Base-by-base conservation (phyloP, 2,888 invertebrate genomes). In the Noctua comes region DNA sequence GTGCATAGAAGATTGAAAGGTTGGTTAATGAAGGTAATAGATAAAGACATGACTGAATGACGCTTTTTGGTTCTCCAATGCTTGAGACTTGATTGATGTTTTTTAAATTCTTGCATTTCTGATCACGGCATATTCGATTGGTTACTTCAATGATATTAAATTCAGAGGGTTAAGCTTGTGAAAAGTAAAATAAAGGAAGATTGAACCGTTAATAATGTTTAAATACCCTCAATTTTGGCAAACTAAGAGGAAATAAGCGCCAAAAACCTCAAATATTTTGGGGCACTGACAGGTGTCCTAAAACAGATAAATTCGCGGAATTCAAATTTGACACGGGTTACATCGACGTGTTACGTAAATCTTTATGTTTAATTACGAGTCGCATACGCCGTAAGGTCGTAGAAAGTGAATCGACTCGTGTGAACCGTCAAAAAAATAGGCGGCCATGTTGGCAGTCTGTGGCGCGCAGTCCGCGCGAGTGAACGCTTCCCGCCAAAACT, bases 361-460 rank as follows among this genome's bases (percentile, higher is more conserved):
- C 91, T 94, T 93, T 94, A 95, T 95, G 94, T 94, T 95, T 96
- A 96, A 96, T 97, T 96, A 96, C 93, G 93, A 95, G 95, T 94
- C 95, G 94, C 95, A 96, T 94, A 95, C 95, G 95, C 94, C 93
- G 94, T 97, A 96, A 97, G 96, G 96, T 96, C 96, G 96, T 97
- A 97, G 96, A 97, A 97, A 97, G 96, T 97, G 96, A 97, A 96
- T 96, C 94, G 96, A 93, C 96, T 95, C 93, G 96, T 96, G 96
- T 96, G 96, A 97, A 96, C 96, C 95, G 95, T 95, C 96, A 95
- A 96, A 97, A 96, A 96, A 96, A 94, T 82, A 73, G 87, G 88
- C 95, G 95, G 95, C 96, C 96, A 96, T 96, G 94, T 96, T 96
- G 94, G 92, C 95, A 97, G 96, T 97, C 95, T 94, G 93, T 94